Percentiles rank a stretch among this genome's conserved stretches.
phyloP scores from a whole-genome alignment of 1,140 invertebrate species.

The Drosophila mauritiana region DNA sequence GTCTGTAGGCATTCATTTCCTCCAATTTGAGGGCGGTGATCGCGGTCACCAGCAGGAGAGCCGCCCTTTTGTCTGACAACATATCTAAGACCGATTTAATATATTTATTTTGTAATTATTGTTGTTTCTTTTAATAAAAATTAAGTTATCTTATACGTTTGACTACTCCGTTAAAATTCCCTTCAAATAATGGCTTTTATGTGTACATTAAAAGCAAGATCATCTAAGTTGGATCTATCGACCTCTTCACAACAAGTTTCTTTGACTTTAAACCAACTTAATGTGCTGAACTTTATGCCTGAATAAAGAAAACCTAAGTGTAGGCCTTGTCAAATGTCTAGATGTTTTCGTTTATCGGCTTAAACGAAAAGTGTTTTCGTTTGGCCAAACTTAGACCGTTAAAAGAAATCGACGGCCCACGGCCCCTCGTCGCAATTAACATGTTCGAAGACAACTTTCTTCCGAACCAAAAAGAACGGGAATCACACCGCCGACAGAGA shows the following conservation, averaged over 20 bases:
- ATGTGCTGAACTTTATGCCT: background rate
- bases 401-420: constrained; percentile 45
- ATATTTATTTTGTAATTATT: background rate
- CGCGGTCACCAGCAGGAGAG: constrained; percentile 24
- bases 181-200: no score
- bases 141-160: no score
- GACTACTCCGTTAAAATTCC: no score
- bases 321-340: background rate
- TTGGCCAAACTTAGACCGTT: constrained; percentile 23
- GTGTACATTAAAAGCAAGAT: no score
- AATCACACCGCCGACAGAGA: constrained; percentile 2
- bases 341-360: background rate
- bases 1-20: constrained; percentile 11
- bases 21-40: constrained; percentile 2
- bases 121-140: background rate
- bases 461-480: constrained; percentile 26
- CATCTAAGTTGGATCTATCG: background rate
- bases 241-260: background rate
- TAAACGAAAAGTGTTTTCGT: constrained; percentile 2
- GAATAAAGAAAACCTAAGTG: background rate
- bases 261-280: background rate
- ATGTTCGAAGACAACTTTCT: constrained; percentile 76
- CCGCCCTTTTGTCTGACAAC: constrained; percentile 1
- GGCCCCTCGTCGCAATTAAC: constrained; percentile 63
- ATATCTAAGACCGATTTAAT: background rate